A percentile compares a stretch with the other conserved stretches of the same genome.
phyloP scores from a whole-genome alignment of 2,113 vertebrate genomes.

The Lethenteron reissneri region DNA sequence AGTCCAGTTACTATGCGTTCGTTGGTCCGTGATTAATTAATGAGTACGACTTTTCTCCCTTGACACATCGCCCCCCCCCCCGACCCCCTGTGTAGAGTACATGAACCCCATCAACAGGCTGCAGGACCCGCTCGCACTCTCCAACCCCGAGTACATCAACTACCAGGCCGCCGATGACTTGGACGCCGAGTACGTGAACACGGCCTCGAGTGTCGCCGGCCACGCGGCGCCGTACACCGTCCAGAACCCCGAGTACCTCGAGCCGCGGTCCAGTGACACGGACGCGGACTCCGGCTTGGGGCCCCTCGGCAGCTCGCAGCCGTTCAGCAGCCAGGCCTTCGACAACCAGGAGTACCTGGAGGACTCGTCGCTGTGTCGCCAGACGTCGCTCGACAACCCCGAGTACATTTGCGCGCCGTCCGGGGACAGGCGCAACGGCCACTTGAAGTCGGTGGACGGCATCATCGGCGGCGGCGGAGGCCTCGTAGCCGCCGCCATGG shows the following conservation, averaged over 20 bases:
- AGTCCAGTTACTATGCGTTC: no score
- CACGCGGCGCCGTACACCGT: background rate
- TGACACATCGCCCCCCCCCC: no score
- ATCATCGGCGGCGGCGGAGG: no score
- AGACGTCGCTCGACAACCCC: background rate
- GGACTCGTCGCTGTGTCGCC: background rate
- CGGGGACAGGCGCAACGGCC: background rate
- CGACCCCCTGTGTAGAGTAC: no score
- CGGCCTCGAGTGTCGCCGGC: no score
- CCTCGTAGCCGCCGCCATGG: background rate
- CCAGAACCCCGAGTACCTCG: slow-evolving; percentile 3
- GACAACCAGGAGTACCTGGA: slow-evolving; percentile 4
- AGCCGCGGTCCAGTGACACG: background rate
- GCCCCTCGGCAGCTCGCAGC: background rate
- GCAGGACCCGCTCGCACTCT: no score
- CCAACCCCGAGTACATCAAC: no score
- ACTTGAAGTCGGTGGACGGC: background rate
- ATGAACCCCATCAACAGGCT: no score
- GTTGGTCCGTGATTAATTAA: no score
- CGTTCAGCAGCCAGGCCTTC: background rate
- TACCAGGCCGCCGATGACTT: no score
- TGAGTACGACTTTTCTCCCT: no score
- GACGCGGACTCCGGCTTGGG: background rate
- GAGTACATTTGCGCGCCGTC: background rate
- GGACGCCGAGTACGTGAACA: no score